These are phyloP conservation scores for Emberiza fucata DNA, from an alignment of 2,113 vertebrate species.

Conservation along the genomic window DNA sequence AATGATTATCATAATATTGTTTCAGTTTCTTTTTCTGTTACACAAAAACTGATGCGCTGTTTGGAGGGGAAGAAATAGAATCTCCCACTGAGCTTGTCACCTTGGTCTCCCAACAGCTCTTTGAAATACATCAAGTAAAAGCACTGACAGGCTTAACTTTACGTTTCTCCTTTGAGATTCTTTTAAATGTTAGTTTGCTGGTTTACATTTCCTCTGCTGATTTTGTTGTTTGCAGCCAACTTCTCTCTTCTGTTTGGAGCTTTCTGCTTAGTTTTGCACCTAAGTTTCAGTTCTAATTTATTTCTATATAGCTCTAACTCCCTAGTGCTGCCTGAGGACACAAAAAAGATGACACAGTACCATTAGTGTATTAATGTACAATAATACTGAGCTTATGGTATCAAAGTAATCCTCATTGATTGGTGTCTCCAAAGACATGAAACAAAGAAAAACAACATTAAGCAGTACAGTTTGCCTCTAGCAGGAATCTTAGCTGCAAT, in stretches of 20 bases:
- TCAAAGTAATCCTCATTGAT: slow-evolving; percentile 67
- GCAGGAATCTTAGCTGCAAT: neutral
- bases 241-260: slow-evolving; percentile 16
- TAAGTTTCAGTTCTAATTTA: slow-evolving; percentile 64
- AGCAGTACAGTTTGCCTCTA: slow-evolving; percentile 1
- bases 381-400: slow-evolving; percentile 15
- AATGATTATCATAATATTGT: neutral
- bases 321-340: slow-evolving; percentile 47
- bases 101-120: neutral
- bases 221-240: neutral
- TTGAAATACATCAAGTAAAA: neutral
- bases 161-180: neutral
- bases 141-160: neutral
- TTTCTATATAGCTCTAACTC: slow-evolving; percentile 18
- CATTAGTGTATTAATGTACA: slow-evolving; percentile 59
- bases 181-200: neutral
- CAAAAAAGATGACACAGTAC: slow-evolving; percentile 47
- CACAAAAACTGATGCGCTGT: neutral
- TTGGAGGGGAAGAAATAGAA: neutral
- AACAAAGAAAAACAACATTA: slow-evolving; percentile 1
- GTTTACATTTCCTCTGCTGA: neutral
- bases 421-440: slow-evolving; percentile 35
- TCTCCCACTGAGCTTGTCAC: neutral
- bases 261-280: slow-evolving; percentile 33
- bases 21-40: neutral